Conservation (phyloP, 2,113 vertebrate genomes). For the Axis porcinus region DNA sequence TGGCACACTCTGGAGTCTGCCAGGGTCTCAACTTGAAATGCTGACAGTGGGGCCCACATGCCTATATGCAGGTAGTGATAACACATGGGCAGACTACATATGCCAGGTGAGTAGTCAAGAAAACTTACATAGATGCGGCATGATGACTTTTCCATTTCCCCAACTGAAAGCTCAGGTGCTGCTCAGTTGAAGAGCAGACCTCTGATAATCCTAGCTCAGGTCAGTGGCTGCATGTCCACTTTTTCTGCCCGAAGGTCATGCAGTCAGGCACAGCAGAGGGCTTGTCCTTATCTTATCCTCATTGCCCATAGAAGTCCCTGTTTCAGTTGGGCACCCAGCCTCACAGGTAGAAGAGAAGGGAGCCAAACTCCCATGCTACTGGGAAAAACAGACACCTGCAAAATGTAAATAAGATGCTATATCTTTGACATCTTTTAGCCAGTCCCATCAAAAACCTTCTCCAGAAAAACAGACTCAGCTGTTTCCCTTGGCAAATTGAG, state of each 20-base stretch:
- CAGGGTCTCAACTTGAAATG: background rate
- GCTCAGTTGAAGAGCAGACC: background rate
- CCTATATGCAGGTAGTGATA: background rate
- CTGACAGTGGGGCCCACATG: background rate
- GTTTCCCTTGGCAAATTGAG: background rate
- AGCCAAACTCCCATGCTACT: background rate
- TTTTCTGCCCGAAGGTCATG: background rate
- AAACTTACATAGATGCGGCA: background rate
- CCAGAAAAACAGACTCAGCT: background rate
- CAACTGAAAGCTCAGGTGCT: background rate
- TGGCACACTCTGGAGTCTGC: background rate
- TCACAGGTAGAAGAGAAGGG: background rate
- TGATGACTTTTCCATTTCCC: background rate
- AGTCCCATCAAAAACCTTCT: background rate
- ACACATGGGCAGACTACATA: background rate
- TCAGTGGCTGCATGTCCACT: background rate
- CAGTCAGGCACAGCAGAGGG: background rate
- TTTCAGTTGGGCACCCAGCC: background rate
- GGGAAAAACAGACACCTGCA: background rate
- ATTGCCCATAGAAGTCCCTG: background rate
- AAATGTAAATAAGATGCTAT: background rate
- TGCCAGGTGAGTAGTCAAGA: background rate
- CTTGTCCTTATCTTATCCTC: background rate
- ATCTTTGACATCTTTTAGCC: background rate
- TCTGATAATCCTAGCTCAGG: background rate